Base-by-base conservation (phyloP, 2,797 vertebrate species). In the Garrulus glandarius region DNA sequence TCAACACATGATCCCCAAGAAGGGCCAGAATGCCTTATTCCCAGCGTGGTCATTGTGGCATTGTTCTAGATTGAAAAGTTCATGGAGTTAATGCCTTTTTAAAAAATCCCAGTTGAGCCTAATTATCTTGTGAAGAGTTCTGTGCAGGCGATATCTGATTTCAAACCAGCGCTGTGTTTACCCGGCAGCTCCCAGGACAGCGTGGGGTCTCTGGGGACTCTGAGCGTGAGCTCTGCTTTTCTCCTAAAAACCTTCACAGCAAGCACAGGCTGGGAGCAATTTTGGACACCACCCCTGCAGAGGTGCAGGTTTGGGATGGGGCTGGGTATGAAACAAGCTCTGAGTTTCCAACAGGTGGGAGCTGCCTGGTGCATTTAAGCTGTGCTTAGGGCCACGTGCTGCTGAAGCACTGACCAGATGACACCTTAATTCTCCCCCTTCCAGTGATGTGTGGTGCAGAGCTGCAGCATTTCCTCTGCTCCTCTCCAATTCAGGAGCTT, bases 21-120 rank as follows among this genome's bases (percentile, higher is more conserved):
- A 96, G 74, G 93, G 90, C 93, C 84, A 74, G 79, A 84, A 91
- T 52, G 94, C 90, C 74, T 97, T 97, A 96, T 97, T 97, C 96
- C 98, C 94, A 90, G 77, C 12, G 29, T 97, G 96, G 96, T 94
- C 94, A n/a, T 93, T 79, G 81, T 78, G 92, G 59, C 85, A 81
- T 97, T 97, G 96, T 96, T 96, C 89, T n/a, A 44, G 67, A 97
- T 84, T 89, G 94, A 71, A 95, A 96, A 98, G 97, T 98, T 98
- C 97, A 97, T 11, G 34, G 94, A 96, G 92, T 97, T 97, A 95
- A 95, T 97, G 96, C 94, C 97, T 91, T 91, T 87, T 71, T 26
- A 49, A 95, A 93, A 97, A 92, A 87, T 91, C 93, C 84, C 95
- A 92, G 92, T 95, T 91, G 61, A 47, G 88, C 74, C 96, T 94